Conservation (phyloP, 2,888 invertebrate genomes). For the Lissonota sp. region DNA sequence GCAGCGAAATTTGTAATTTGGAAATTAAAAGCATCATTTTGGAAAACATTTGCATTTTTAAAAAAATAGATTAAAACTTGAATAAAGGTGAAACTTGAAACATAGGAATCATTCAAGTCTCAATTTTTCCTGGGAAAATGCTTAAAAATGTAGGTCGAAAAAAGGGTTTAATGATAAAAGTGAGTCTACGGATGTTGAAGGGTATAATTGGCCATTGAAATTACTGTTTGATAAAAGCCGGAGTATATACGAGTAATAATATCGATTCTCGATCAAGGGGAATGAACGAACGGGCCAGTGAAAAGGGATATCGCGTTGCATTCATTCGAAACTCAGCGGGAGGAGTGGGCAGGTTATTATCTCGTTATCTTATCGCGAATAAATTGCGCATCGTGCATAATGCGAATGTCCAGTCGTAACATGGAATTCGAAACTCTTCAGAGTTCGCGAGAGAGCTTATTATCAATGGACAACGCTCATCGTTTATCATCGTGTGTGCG, state of each 20-base stretch:
- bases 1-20: too few species aligned
- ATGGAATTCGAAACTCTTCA: not conserved
- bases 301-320: not conserved
- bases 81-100: too few species aligned
- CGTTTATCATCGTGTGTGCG: slow-evolving; percentile 16
- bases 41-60: too few species aligned
- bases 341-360: not conserved
- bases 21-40: too few species aligned
- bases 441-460: not conserved
- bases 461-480: slow-evolving; percentile 30
- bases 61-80: too few species aligned
- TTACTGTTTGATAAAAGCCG: not conserved
- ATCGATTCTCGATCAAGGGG: too few species aligned
- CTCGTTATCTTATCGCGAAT: slow-evolving; percentile 49
- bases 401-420: slow-evolving; percentile 18
- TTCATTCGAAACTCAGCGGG: not conserved
- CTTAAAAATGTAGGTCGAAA: too few species aligned
- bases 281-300: too few species aligned
- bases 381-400: slow-evolving; percentile 9
- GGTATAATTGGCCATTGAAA: not conserved
- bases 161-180: too few species aligned
- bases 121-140: too few species aligned
- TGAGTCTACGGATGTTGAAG: not conserved
- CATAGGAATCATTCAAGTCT: too few species aligned
- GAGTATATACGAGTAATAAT: too few species aligned